Evolutionary conservation across 2,797 vertebrate species (phyloP), one percentile per base, ranked within the genome.

Genomic region (Coreius guichenoti): DNA sequence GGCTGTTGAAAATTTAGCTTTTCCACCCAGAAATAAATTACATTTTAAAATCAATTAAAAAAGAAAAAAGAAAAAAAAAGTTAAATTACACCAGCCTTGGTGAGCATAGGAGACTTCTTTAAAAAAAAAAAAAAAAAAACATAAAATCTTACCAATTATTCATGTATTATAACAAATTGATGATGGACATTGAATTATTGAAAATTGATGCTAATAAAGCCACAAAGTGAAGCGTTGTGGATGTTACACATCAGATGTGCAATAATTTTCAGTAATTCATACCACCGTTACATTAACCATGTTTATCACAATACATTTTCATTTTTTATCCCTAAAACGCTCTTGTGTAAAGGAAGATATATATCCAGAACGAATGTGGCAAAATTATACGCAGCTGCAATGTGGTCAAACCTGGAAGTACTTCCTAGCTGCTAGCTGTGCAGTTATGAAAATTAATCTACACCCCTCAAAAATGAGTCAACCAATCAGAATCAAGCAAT

Each of bases 361-460:
- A 56, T 56, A 4, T 43, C 13, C 1, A 16, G 17, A 33, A 74
- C 33, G 26, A 72, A 82, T 6, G 6, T 21, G 39, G 39, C 5
- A n/a, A 36, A 65, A 36, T 74, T 17, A 83, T 39, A 51, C 26
- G 0, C 8, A 61, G 23, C 23, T 78, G 33, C 19, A 56, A 76
- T 76, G 74, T 76, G 51, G 31, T 74, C 29, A 83, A 74, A 83
- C 14, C 81, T 65, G 56, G 14, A 36, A 83, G 4, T 31, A 49
- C 11, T 29, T 80, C 43, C 4, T 65, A n/a, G 29, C 26, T 61
- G 26, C 4, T 65, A n/a, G 29, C 26, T 61, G 26, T 58, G 16
- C 9, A 58, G 11, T 82, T 82, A 47, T 23, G 21, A 63, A 33
- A 47, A 58, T 47, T 1, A 47, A 72, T 72, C 67, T 70, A 82